Evolutionary conservation across 2,797 vertebrate species (phyloP).

Genomic region (Anabacerthia variegaticeps): DNA sequence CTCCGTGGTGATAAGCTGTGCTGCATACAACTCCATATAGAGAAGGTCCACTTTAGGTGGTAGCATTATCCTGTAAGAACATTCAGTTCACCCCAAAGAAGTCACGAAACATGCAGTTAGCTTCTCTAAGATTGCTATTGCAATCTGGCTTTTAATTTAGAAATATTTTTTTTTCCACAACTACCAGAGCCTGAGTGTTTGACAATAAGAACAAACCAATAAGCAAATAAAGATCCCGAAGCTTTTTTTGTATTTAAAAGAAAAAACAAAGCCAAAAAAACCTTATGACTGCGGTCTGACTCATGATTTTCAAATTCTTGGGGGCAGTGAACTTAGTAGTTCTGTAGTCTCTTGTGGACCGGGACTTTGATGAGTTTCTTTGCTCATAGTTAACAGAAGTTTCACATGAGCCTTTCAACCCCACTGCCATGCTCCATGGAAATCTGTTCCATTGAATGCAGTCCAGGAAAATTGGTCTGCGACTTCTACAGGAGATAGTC

Average conservation of each 20-base stretch:
- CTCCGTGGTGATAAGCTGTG: not conserved
- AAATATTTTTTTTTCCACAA: not conserved
- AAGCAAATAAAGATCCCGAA: conserved; percentile 17
- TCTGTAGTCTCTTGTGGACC: not conserved
- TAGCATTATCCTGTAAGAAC: not conserved
- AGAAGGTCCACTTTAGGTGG: not conserved
- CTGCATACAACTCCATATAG: not conserved
- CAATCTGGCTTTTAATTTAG: not conserved
- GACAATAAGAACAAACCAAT: not conserved
- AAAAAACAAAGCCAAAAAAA: not conserved
- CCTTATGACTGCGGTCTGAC: not conserved
- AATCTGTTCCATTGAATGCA: not conserved
- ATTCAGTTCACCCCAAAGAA: not conserved
- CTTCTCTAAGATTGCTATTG: not conserved
- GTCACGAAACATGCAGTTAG: not conserved
- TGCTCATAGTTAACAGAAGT: not conserved
- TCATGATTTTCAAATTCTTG: conserved; percentile 1
- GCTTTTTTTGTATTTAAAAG: not conserved
- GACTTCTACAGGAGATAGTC: not conserved
- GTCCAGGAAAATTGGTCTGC: conserved; percentile 2
- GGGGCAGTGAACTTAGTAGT: not conserved
- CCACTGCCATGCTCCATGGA: not conserved
- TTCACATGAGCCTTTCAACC: not conserved
- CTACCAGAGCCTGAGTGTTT: not conserved
- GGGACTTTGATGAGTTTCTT: not conserved